Base-by-base conservation (phyloP, 2,113 vertebrate genomes). In the Dasyurus viverrinus region DNA sequence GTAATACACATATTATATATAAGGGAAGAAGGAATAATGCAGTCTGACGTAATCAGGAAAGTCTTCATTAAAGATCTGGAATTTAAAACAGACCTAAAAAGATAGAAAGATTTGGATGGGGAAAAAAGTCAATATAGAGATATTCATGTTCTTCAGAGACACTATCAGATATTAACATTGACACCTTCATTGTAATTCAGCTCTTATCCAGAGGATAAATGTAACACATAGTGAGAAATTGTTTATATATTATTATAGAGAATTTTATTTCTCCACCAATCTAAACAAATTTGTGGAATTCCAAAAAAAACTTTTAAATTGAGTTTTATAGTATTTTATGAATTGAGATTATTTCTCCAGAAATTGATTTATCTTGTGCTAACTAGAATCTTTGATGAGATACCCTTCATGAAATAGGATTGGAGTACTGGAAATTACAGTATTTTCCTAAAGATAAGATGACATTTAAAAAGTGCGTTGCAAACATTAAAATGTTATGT, bases 331-430 rank as follows among this genome's bases (percentile, higher is more conserved):
- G 46, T 30, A 52, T 11, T 93, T 95, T 57, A 30, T 1, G 16
- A 57, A 90, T 89, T 89, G n/a, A 48, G 60, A 26, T 46, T 48
- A n/a, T 12, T 92, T 93, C 90, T 36, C 46, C 89, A 53, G 54
- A 42, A 95, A 55, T 2, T 47, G 53, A n/a, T 68, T 23, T 53
- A 68, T 36, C 19, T 42, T 90, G 10, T 53, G 90, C 53, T 93
- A 90, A 60, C 11, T 14, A 60, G 22, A 91, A 53, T 92, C 94
- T 93, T n/a, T 30, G 9, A 24, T 68, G 53, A n/a, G 93, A 95
- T 47, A 57, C 60, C 94, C 84, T 92, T 93, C 92, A 48, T 54
- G 48, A 50, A 48, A 60, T 54, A 93, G 6, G 47, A 68, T 27
- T 57, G 10, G 55, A 57, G 26, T 57, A 57, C 1, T 57, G 26